phyloP scores from a whole-genome alignment of 2,888 invertebrate species.

The Tachina grossa region DNA sequence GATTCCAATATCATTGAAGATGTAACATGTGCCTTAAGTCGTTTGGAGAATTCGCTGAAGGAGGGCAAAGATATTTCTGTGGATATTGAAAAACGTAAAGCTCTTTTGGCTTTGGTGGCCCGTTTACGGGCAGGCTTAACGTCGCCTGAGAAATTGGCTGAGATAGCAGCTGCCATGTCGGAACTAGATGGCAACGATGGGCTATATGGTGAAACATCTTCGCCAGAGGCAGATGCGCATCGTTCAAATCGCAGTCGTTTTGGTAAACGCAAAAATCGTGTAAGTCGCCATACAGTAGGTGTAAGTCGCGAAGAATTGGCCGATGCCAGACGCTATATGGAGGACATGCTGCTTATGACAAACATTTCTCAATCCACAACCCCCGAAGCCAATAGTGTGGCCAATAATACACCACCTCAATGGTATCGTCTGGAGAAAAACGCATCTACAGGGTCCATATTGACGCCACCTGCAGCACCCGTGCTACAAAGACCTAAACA shows the following conservation, averaged over 20 bases:
- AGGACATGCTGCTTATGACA: constrained; percentile 84
- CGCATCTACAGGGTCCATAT: constrained; percentile 83
- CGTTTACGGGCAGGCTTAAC: constrained; percentile 86
- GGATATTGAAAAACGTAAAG: constrained; percentile 84
- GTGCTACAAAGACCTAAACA: constrained; percentile 80
- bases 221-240: constrained; percentile 78
- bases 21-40: constrained; percentile 89
- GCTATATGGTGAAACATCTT: constrained; percentile 75
- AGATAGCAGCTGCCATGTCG: constrained; percentile 70
- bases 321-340: constrained; percentile 89
- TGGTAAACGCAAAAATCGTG: constrained; percentile 85
- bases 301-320: constrained; percentile 92
- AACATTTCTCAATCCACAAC: constrained; percentile 79
- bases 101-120: constrained; percentile 88
- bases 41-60: constrained; percentile 89
- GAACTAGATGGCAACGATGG: constrained; percentile 65
- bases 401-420: constrained; percentile 76
- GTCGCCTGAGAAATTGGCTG: constrained; percentile 79
- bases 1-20: constrained; percentile 88
- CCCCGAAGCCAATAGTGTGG: constrained; percentile 74
- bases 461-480: constrained; percentile 65
- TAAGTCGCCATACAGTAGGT: constrained; percentile 91
- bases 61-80: constrained; percentile 83
- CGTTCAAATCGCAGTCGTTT: constrained; percentile 83
- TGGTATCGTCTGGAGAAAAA: constrained; percentile 82